phyloP scores from a whole-genome alignment of 2,888 invertebrate genomes.

The Spatulosminthurus flaviceps region DNA sequence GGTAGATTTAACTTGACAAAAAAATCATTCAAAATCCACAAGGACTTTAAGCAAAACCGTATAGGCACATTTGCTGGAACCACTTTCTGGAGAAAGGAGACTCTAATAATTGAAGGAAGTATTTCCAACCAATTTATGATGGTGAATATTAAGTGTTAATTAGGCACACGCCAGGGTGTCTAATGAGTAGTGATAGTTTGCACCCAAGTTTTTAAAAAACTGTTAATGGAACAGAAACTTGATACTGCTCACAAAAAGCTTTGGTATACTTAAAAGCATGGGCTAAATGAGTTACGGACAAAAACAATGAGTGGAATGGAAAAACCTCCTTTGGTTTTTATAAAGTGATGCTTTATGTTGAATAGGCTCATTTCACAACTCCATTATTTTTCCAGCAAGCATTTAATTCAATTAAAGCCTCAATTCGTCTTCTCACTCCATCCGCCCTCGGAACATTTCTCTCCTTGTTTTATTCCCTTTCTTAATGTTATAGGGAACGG shows the following conservation, averaged over 20 bases:
- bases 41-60: background rate
- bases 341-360: background rate
- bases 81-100: too few species aligned
- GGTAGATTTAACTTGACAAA: background rate
- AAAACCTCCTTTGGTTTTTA: background rate
- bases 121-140: background rate
- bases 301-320: slow-evolving; percentile 11
- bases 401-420: slow-evolving; percentile 55
- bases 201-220: background rate
- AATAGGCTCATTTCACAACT: slow-evolving; percentile 51
- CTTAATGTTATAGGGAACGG: background rate
- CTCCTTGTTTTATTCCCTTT: background rate
- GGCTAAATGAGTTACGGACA: slow-evolving; percentile 31
- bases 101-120: too few species aligned
- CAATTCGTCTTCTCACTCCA: slow-evolving; percentile 22
- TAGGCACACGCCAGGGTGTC: background rate
- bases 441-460: background rate
- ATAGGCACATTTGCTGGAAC: background rate
- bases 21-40: background rate
- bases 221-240: slow-evolving; percentile 31
- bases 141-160: background rate
- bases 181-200: background rate
- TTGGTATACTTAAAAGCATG: background rate
- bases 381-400: slow-evolving; percentile 52
- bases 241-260: slow-evolving; percentile 18